Evolutionary conservation across 1,140 invertebrate species (phyloP).

Genomic region (Limonius californicus): DNA sequence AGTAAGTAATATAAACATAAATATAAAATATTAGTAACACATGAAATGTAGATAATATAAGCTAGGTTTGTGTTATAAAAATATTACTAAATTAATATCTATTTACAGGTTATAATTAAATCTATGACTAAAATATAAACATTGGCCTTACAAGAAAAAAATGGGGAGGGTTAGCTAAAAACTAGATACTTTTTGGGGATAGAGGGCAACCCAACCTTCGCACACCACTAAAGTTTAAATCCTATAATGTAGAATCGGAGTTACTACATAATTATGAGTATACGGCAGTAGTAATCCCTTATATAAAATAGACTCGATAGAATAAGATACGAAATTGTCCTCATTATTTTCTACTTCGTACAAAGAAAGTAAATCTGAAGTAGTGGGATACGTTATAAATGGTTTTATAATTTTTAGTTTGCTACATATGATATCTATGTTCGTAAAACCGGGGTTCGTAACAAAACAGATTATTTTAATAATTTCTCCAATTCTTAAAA

Average conservation of each 20-base stretch:
- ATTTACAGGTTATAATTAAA: too few relatives aligned
- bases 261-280: not conserved
- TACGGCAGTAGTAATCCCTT: not conserved
- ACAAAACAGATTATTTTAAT: not conserved
- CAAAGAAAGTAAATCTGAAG: not conserved
- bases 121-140: not conserved
- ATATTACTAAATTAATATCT: too few relatives aligned
- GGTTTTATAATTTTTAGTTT: not conserved
- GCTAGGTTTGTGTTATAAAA: too few relatives aligned
- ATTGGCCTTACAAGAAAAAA: not conserved
- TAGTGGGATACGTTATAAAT: not conserved
- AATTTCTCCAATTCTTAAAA: not conserved
- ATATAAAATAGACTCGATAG: not conserved
- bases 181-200: too few relatives aligned
- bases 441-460: not conserved
- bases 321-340: not conserved
- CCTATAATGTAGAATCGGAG: not conserved
- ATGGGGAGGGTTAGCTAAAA: not conserved
- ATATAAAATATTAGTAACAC: too few relatives aligned
- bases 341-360: not conserved
- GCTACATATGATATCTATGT: not conserved
- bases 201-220: too few relatives aligned
- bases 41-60: too few relatives aligned
- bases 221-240: not conserved
- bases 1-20: not conserved